These are phyloP conservation scores for Phasia obesa DNA, from an alignment of 2,888 invertebrate species.

Conservation along the genomic window DNA sequence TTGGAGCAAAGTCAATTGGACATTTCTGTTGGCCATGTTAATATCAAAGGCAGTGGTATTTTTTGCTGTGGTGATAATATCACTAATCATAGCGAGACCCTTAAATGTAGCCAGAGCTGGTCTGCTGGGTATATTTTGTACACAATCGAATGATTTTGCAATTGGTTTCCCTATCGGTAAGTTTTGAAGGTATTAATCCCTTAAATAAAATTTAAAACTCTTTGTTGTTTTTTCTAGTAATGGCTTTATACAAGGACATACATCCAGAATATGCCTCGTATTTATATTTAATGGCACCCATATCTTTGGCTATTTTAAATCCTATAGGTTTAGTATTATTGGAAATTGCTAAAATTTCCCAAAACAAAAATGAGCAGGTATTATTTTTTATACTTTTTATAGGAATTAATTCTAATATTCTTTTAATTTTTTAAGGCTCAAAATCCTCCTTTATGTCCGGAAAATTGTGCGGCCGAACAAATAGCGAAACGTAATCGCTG, in stretches of 20 bases:
- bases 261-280: conserved; percentile 96
- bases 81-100: conserved; percentile 90
- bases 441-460: conserved; percentile 78
- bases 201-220: not conserved
- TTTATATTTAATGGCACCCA: conserved; percentile 96
- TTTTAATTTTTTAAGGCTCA: conserved; percentile 68
- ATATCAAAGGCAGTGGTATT: conserved; percentile 94
- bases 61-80: conserved; percentile 89
- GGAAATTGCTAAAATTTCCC: conserved; percentile 87
- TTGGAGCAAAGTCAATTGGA: conserved; percentile 94
- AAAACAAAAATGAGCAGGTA: conserved; percentile 77
- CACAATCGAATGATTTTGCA: conserved; percentile 98
- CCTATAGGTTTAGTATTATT: conserved; percentile 94
- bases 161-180: conserved; percentile 95
- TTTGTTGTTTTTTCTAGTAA: conserved; percentile 84
- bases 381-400: not conserved
- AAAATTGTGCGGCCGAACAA: conserved; percentile 78
- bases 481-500: conserved; percentile 75
- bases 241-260: conserved; percentile 91
- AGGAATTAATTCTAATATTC: not conserved
- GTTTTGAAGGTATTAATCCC: not conserved
- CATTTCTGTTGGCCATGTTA: conserved; percentile 92
- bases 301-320: conserved; percentile 95
- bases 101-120: conserved; percentile 93
- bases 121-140: conserved; percentile 96